Evolutionary conservation across 1,140 invertebrate species (phyloP).

Genomic region (Pogonognathellus flavescens): DNA sequence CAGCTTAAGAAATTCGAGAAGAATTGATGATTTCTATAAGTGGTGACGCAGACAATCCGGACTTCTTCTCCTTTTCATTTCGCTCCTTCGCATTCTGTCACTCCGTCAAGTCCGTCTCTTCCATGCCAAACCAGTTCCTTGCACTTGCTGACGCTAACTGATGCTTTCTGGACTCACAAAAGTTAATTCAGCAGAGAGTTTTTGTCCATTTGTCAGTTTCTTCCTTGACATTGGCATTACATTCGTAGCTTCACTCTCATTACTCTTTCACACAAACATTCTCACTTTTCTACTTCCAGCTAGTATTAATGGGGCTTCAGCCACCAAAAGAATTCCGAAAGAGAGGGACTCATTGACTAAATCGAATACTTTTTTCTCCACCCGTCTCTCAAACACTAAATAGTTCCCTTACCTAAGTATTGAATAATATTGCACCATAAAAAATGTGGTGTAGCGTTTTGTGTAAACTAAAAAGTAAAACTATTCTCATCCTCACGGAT

Average conservation of each 20-base stretch:
- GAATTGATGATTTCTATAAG: constrained; percentile 62
- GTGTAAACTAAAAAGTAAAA: no score
- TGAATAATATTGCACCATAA: no score
- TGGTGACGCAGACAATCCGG: constrained; percentile 54
- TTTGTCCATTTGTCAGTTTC: constrained; percentile 44
- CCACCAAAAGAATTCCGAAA: no score
- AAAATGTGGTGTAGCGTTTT: no score
- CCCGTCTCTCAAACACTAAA: no score
- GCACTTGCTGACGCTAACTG: background rate
- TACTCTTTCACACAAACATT: background rate
- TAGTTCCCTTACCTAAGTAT: no score
- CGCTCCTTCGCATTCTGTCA: constrained; percentile 17
- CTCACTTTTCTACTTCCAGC: background rate
- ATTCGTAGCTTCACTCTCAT: background rate
- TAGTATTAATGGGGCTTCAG: no score
- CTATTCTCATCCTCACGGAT: no score
- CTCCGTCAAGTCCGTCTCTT: constrained; percentile 12
- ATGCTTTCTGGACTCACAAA: constrained; percentile 1
- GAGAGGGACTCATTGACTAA: no score
- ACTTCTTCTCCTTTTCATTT: background rate
- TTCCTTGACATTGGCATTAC: background rate
- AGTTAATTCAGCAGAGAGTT: constrained; percentile 25
- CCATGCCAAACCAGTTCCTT: background rate
- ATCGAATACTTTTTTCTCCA: no score
- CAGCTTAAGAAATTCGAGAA: constrained; percentile 55